Evolutionary conservation across 2,797 vertebrate species (phyloP).

Genomic region (Pseudomugil gertrudae): DNA sequence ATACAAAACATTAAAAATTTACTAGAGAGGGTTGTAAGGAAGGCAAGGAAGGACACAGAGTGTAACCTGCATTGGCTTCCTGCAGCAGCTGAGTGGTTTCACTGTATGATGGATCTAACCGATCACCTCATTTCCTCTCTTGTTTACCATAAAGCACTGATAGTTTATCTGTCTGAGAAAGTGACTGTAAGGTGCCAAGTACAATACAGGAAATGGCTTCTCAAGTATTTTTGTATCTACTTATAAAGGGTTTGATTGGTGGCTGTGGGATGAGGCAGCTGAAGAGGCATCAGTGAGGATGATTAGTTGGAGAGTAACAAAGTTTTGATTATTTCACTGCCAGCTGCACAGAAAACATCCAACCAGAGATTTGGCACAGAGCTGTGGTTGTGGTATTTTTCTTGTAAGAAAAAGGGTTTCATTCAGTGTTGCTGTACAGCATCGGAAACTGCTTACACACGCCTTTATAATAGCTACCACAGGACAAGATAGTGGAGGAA

Average conservation of each 20-base stretch:
- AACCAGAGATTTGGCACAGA: slow-evolving; percentile 48
- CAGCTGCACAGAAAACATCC: slow-evolving; percentile 38
- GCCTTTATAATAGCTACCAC: slow-evolving; percentile 24
- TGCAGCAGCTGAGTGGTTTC: slow-evolving; percentile 71
- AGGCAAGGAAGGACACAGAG: slow-evolving; percentile 28
- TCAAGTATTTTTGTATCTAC: slow-evolving; percentile 56
- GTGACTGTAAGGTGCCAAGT: slow-evolving; percentile 63
- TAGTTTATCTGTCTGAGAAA: slow-evolving; percentile 65
- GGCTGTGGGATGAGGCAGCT: slow-evolving; percentile 37
- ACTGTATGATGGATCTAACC: slow-evolving; percentile 66
- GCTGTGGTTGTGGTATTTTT: slow-evolving; percentile 40
- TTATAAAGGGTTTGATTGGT: slow-evolving; percentile 49
- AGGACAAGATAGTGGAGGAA: slow-evolving; percentile 22
- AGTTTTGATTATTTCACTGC: slow-evolving; percentile 43
- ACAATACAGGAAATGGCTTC: slow-evolving; percentile 64
- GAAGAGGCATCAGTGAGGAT: slow-evolving; percentile 44
- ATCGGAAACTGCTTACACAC: slow-evolving; percentile 40
- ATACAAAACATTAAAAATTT: slow-evolving; percentile 51
- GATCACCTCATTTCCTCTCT: slow-evolving; percentile 73
- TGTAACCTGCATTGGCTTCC: slow-evolving; percentile 53
- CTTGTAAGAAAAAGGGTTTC: slow-evolving; percentile 48
- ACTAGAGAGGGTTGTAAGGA: slow-evolving; percentile 40
- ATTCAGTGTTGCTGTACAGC: slow-evolving; percentile 24
- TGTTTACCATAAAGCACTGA: slow-evolving; percentile 52
- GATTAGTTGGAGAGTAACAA: slow-evolving; percentile 44